Conservation (phyloP, 2,888 invertebrate species). For the Spialia ferax region DNA sequence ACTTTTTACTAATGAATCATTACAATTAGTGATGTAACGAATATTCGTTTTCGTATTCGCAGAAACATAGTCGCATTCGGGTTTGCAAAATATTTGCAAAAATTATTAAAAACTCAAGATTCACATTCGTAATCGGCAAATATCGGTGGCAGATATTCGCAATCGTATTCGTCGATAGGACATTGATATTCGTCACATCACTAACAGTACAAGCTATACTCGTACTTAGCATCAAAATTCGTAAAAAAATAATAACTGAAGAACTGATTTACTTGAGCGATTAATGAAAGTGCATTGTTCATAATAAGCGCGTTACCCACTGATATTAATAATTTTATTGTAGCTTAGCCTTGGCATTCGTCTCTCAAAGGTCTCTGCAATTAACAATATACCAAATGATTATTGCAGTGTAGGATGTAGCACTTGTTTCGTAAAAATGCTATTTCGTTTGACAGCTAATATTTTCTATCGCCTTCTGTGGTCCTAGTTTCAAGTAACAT, state of each 20-base stretch:
- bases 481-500: conserved; percentile 19
- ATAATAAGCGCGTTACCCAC: conserved; percentile 36
- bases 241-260: not conserved
- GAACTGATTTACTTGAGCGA: conserved; percentile 1
- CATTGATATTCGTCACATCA: no score
- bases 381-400: conserved; percentile 47
- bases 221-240: no score
- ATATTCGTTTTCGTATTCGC: no score
- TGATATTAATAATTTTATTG: conserved; percentile 50
- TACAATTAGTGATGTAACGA: no score
- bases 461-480: conserved; percentile 29
- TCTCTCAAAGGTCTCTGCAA: conserved; percentile 56
- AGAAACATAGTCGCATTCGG: no score
- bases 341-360: conserved; percentile 58
- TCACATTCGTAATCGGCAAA: no score
- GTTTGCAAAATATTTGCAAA: no score
- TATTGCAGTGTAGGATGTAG: conserved; percentile 44
- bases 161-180: no score
- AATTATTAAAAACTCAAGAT: no score
- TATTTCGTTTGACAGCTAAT: conserved; percentile 39
- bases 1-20: no score
- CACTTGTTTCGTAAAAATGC: conserved; percentile 43
- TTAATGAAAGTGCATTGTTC: conserved; percentile 36
- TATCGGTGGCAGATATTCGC: no score
- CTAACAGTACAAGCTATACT: no score